A percentile compares a stretch with the other conserved stretches of the same genome.
Evolutionary conservation across 2,113 vertebrate genomes (phyloP).

Genomic region (Microtus montanus): DNA sequence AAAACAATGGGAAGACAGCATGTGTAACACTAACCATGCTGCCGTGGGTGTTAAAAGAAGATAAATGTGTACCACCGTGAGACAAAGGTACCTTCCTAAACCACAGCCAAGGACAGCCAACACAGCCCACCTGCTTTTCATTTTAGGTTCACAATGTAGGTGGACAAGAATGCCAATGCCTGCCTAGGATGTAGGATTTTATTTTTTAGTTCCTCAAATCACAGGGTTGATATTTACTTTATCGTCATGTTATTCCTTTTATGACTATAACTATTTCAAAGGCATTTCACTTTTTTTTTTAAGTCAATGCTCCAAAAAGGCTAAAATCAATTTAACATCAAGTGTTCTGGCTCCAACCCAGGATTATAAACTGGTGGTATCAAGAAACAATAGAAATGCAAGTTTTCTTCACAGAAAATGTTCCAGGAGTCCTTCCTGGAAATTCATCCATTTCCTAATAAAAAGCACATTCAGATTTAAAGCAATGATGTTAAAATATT

Average conservation of each 20-base stretch:
- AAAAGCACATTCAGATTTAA: slow-evolving; percentile 49
- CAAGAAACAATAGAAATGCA: slow-evolving; percentile 20
- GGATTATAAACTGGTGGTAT: neutral
- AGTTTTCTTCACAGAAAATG: slow-evolving; percentile 38
- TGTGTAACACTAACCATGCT: neutral
- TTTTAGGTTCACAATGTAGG: neutral
- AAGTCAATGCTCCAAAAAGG: slow-evolving; percentile 30
- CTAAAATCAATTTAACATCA: neutral
- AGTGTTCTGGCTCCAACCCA: slow-evolving; percentile 33
- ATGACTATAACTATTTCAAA: slow-evolving; percentile 34
- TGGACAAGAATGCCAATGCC: neutral
- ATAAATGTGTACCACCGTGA: fast-evolving
- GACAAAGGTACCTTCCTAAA: neutral
- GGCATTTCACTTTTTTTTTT: slow-evolving; percentile 13
- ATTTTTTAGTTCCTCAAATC: slow-evolving; percentile 9
- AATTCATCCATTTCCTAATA: slow-evolving; percentile 40
- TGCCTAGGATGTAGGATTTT: neutral
- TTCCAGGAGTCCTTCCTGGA: slow-evolving; percentile 8
- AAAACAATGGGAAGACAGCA: neutral
- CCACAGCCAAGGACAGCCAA: neutral
- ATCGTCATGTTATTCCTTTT: neutral
- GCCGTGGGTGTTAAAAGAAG: neutral
- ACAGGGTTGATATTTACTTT: neutral
- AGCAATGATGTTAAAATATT: slow-evolving; percentile 47
- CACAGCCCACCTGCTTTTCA: neutral